phyloP scores from a whole-genome alignment of 2,797 vertebrate species.

The Premnoplex brunnescens region DNA sequence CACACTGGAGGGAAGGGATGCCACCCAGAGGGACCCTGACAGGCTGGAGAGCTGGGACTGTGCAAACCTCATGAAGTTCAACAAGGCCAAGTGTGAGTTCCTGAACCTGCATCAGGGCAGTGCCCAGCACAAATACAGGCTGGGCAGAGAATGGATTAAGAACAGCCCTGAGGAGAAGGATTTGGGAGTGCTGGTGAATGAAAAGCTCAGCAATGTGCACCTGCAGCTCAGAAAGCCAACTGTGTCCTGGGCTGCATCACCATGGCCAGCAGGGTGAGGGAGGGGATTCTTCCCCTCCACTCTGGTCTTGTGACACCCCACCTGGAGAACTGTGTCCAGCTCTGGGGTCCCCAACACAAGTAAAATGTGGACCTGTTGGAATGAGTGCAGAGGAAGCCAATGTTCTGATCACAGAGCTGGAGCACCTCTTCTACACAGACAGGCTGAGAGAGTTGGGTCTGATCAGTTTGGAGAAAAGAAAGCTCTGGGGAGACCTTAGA shows the following conservation, averaged over 20 bases:
- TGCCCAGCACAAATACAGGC: neutral
- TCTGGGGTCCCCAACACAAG: neutral
- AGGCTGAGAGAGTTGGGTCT: neutral
- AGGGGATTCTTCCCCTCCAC: neutral
- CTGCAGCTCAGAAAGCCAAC: neutral
- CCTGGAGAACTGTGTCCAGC: neutral
- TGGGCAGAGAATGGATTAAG: neutral
- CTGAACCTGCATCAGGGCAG: fast-evolving
- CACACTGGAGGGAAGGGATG: fast-evolving
- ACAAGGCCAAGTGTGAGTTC: neutral
- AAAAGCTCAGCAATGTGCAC: neutral
- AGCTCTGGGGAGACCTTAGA: neutral
- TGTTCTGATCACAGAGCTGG: neutral
- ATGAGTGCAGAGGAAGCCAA: neutral
- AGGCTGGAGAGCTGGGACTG: neutral
- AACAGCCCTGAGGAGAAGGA: neutral
- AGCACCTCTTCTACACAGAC: neutral
- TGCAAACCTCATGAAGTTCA: neutral
- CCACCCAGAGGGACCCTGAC: neutral
- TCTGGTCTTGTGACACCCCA: neutral
- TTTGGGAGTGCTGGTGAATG: neutral
- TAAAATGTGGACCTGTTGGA: neutral
- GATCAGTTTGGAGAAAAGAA: neutral
- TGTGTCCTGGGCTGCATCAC: neutral
- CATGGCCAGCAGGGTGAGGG: neutral